phyloP scores from a whole-genome alignment of 2,797 vertebrate genomes.

The Channallabes apus region DNA sequence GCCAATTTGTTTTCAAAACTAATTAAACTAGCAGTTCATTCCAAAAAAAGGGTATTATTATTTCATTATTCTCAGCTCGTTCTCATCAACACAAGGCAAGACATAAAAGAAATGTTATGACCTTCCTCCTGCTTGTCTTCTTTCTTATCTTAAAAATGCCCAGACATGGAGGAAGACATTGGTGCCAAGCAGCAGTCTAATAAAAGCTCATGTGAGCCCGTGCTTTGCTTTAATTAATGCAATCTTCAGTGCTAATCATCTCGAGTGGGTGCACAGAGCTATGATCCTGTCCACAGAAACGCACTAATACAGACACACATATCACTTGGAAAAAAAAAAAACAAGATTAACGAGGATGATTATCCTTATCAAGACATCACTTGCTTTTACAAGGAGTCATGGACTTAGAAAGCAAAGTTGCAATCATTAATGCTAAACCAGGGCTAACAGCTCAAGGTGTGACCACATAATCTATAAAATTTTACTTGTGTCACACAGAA shows the following conservation, averaged over 20 bases:
- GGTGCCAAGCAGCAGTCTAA: conserved; percentile 27
- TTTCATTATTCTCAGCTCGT: neutral
- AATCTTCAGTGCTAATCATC: conserved; percentile 55
- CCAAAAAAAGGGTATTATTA: neutral
- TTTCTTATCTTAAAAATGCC: neutral
- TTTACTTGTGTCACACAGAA: neutral
- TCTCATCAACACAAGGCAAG: conserved; percentile 14
- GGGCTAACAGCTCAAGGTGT: neutral
- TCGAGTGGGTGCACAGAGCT: conserved; percentile 45
- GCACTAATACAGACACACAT: conserved; percentile 9
- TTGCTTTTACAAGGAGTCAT: conserved; percentile 29
- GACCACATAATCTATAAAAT: neutral
- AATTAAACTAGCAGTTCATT: neutral
- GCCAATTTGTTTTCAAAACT: neutral
- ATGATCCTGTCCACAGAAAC: conserved; percentile 9
- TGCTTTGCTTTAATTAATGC: conserved; percentile 55
- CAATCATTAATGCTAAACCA: neutral
- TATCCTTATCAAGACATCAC: conserved; percentile 37
- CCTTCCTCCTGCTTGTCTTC: neutral
- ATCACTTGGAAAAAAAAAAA: conserved; percentile 42
- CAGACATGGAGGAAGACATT: neutral
- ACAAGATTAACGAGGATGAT: conserved; percentile 43
- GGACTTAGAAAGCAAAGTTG: conserved; percentile 40
- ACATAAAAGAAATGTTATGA: conserved; percentile 11
- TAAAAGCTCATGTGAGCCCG: conserved; percentile 28